A percentile compares a stretch with the other conserved stretches of the same genome.
These are phyloP conservation scores for Achatina immaculata DNA, from an alignment of 1,140 invertebrate genomes.

Conservation along the genomic window DNA sequence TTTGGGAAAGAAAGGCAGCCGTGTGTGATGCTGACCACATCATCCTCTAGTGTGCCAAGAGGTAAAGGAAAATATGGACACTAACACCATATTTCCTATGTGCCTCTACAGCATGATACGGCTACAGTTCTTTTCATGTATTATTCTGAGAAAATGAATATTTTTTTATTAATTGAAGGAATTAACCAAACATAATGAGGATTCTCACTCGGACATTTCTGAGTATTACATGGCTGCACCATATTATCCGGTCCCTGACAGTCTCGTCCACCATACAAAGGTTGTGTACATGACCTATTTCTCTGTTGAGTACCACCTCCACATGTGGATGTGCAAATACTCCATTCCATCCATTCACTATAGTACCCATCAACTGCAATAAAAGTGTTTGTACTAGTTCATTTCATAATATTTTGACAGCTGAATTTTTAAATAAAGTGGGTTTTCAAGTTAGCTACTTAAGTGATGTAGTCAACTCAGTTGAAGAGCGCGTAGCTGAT, in stretches of 20 bases:
- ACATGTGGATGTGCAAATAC: slow-evolving; percentile 88
- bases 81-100: too few relatives aligned
- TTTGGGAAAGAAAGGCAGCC: too few relatives aligned
- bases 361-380: slow-evolving; percentile 61
- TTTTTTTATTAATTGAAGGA: background rate
- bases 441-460: too few relatives aligned
- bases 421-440: too few relatives aligned
- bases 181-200: too few relatives aligned
- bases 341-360: slow-evolving; percentile 81
- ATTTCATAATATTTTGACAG: slow-evolving; percentile 36
- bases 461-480: too few relatives aligned
- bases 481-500: too few relatives aligned
- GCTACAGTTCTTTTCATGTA: background rate
- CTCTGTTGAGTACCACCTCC: slow-evolving; percentile 86
- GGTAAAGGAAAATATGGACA: too few relatives aligned
- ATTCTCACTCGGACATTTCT: background rate
- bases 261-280: slow-evolving; percentile 48
- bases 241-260: slow-evolving; percentile 50
- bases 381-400: background rate
- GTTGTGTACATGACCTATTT: slow-evolving; percentile 57
- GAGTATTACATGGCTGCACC: slow-evolving; percentile 47
- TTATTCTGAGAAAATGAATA: background rate
- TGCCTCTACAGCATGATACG: too few relatives aligned
- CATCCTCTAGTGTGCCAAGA: too few relatives aligned
- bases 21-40: too few relatives aligned